Evolutionary conservation across 2,113 vertebrate species (phyloP).

Genomic region (Atlantisia rogersi): DNA sequence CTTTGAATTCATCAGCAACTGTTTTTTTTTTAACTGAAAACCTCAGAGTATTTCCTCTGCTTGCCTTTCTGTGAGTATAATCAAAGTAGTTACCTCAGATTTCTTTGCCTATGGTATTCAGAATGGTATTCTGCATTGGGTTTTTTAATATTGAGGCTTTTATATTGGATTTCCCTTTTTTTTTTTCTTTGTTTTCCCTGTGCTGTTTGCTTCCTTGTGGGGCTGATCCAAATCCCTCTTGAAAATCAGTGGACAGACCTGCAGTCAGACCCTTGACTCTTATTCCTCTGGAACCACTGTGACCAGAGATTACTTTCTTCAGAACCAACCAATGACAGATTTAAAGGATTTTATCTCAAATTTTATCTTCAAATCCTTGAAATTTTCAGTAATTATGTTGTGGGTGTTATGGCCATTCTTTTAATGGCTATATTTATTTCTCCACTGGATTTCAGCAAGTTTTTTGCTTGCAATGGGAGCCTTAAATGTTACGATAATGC

Average conservation of each 20-base stretch:
- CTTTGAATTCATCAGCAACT: background rate
- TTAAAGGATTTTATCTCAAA: background rate
- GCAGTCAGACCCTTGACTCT: background rate
- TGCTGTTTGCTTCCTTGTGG: background rate
- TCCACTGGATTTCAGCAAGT: background rate
- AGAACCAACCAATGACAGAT: background rate
- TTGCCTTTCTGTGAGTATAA: constrained; percentile 61
- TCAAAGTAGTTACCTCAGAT: background rate
- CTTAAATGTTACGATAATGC: background rate
- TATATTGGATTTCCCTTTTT: background rate
- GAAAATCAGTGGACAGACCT: background rate
- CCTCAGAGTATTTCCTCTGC: constrained; percentile 2
- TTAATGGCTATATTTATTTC: background rate
- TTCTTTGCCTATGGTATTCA: background rate
- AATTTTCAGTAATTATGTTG: background rate
- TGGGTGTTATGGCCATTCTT: background rate
- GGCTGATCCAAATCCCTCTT: background rate
- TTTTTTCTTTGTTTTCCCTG: too few species aligned
- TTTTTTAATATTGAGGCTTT: background rate
- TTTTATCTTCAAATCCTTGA: background rate
- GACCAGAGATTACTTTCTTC: background rate
- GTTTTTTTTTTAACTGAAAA: background rate
- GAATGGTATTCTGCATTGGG: background rate
- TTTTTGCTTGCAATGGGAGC: background rate
- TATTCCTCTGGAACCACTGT: background rate